A percentile compares a stretch with the other conserved stretches of the same genome.
Conservation (phyloP, 2,888 invertebrate species). For the Magallana nippona region DNA sequence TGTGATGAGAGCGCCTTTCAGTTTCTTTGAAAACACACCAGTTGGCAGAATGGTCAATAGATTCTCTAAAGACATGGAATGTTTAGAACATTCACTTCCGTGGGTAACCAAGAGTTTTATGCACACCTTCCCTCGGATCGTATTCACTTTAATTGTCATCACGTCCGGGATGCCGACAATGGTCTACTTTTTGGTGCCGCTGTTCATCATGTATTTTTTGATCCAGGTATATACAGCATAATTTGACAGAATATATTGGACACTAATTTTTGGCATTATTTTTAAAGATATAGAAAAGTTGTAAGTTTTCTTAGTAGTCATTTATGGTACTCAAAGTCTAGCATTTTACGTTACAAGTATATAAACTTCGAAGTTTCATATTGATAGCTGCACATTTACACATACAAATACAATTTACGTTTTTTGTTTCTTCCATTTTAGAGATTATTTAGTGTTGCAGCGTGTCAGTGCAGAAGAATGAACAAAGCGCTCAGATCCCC, state of each 20-base stretch:
- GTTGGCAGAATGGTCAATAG: conserved; percentile 79
- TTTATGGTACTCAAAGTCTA: no score
- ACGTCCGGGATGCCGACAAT: conserved; percentile 77
- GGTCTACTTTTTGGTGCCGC: conserved; percentile 73
- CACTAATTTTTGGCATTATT: neutral
- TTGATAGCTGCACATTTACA: no score
- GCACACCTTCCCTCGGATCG: conserved; percentile 63
- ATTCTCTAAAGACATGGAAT: conserved; percentile 71
- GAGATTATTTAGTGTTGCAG: conserved; percentile 95
- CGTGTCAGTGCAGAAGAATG: conserved; percentile 94
- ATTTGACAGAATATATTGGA: neutral
- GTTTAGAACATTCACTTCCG: conserved; percentile 69
- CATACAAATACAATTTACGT: no score
- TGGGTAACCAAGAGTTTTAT: conserved; percentile 61
- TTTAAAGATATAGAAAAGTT: neutral
- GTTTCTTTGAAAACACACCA: conserved; percentile 80
- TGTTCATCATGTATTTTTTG: conserved; percentile 77
- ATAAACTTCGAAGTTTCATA: no score
- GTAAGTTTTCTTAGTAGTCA: no score
- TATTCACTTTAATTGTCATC: conserved; percentile 77
- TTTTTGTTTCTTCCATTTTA: conserved; percentile 78
- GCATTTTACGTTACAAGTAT: no score
- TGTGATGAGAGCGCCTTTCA: conserved; percentile 73
- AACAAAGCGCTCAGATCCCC: conserved; percentile 97
- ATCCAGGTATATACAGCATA: conserved; percentile 76